A percentile compares a stretch with the other conserved stretches of the same genome.
phyloP scores from a whole-genome alignment of 2,888 invertebrate genomes.

The Cartodere bifasciata region DNA sequence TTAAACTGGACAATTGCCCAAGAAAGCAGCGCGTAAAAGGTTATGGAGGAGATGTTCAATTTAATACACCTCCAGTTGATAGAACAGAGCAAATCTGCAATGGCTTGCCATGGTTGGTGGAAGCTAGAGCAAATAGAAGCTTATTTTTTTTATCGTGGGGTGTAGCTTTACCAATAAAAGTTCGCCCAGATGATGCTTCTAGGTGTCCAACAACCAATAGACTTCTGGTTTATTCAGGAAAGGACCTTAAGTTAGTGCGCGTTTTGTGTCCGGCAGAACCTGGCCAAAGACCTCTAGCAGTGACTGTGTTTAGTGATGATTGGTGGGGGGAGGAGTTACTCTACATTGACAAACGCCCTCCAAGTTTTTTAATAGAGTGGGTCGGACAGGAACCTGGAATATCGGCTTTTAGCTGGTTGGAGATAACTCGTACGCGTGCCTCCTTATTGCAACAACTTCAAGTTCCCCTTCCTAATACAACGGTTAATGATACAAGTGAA shows the following conservation, averaged over 20 bases:
- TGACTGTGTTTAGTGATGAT: slow-evolving; percentile 70
- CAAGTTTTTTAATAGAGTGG: slow-evolving; percentile 54
- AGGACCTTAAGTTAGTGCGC: slow-evolving; percentile 46
- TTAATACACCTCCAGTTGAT: slow-evolving; percentile 48
- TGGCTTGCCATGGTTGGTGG: slow-evolving; percentile 68
- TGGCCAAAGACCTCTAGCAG: slow-evolving; percentile 49
- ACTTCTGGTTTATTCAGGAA: slow-evolving; percentile 67
- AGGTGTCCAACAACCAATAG: slow-evolving; percentile 68
- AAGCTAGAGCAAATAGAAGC: slow-evolving; percentile 66
- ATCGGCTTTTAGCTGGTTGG: slow-evolving; percentile 68
- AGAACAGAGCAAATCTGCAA: slow-evolving; percentile 52
- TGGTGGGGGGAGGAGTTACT: slow-evolving; percentile 45
- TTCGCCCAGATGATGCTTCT: slow-evolving; percentile 46
- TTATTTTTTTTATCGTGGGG: slow-evolving; percentile 77
- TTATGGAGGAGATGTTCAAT: slow-evolving; percentile 52
- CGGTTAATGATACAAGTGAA: slow-evolving; percentile 42
- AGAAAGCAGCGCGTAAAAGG: slow-evolving; percentile 50
- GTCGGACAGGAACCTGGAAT: slow-evolving; percentile 59
- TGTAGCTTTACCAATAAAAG: slow-evolving; percentile 53
- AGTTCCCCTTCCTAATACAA: slow-evolving; percentile 36
- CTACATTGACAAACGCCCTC: slow-evolving; percentile 35
- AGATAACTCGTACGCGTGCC: slow-evolving; percentile 53
- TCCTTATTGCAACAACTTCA: slow-evolving; percentile 47
- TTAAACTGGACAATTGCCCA: slow-evolving; percentile 51
- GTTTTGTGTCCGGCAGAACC: slow-evolving; percentile 65